These are phyloP conservation scores for Syrphus vitripennis DNA, from an alignment of 2,888 invertebrate genomes.

Conservation along the genomic window DNA sequence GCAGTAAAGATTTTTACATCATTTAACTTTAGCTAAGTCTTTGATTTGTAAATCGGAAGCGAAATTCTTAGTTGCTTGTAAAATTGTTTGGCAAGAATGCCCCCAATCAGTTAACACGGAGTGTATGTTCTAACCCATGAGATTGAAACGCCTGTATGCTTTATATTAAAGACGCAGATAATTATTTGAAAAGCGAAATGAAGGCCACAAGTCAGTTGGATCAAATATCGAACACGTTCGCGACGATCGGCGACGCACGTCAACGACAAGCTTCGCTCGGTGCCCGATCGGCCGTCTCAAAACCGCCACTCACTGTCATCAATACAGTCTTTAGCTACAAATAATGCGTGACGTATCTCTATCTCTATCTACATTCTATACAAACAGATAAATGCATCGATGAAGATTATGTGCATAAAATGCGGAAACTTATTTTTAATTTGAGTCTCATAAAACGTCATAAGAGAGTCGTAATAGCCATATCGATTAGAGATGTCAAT, in stretches of 20 bases:
- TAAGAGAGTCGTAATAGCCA: slow-evolving; percentile 6
- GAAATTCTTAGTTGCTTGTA: too few species aligned
- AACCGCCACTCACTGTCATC: slow-evolving; percentile 25
- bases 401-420: slow-evolving; percentile 22
- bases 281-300: slow-evolving; percentile 15
- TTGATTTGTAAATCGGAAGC: too few species aligned
- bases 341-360: background rate
- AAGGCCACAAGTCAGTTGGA: slow-evolving; percentile 28
- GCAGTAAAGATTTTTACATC: too few species aligned
- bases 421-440: slow-evolving; percentile 56
- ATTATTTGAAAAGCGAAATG: slow-evolving; percentile 25
- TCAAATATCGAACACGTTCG: slow-evolving; percentile 29
- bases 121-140: slow-evolving; percentile 33
- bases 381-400: background rate
- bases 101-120: background rate
- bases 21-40: too few species aligned
- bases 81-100: too few species aligned
- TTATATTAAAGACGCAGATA: background rate
- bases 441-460: slow-evolving; percentile 63
- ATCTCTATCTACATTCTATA: background rate
- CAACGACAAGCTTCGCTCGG: background rate
- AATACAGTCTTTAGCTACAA: slow-evolving; percentile 11
- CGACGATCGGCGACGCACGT: background rate
- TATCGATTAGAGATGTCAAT: slow-evolving; percentile 56
- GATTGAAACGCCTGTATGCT: background rate